Base-by-base conservation (phyloP, 2,888 invertebrate species). In the Drosophila kokeensis region DNA sequence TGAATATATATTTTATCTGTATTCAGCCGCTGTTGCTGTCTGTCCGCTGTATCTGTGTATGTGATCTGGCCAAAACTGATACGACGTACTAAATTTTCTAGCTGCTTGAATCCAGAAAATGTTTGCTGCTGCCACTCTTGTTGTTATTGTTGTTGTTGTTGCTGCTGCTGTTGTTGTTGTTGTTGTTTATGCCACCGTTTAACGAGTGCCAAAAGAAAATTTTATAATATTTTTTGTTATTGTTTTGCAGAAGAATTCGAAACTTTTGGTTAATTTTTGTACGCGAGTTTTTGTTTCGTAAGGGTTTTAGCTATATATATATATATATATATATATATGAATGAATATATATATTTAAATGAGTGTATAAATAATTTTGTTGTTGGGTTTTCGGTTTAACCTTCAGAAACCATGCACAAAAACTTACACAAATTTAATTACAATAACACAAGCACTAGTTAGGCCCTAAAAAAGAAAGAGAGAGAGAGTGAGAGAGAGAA, bases 261-360 rank as follows among this genome's bases (percentile, higher is more conserved):
- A 61, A 54, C 61, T 66, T 61, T 60, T 64, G 63, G 60, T 64
- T 73, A 65, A 61, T 38, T 71, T 64, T 78, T 54, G 50, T 50
- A 67, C 79, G 70, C 78, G 54, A 62, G 61, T 55, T 68, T 72
- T 76, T 63, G 76, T 86, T 83, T 82, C 81, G 80, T 82, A 81
- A 82, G 83, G 72, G 67, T 48, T 54, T 58, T 53, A 57, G 15
- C 34, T 13, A 7, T 49, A 59, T 49, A 27, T 34, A 2, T 13
- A 21, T 21, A n/a, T 15, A 21, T 59, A 29, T 60, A 3, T 27
- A 29, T 54, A 4, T 53, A 13, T 42, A 7, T 11, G 24, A 24
- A 0, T 32, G 13, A 32, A 34, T 27, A 11, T 40, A 34, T 54
- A 7, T 53, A 27, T 52, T 15, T 45, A 15, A 8, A 24, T 45